These are phyloP conservation scores for Nannospalax galili DNA, from an alignment of 2,113 vertebrate genomes.

Conservation along the genomic window DNA sequence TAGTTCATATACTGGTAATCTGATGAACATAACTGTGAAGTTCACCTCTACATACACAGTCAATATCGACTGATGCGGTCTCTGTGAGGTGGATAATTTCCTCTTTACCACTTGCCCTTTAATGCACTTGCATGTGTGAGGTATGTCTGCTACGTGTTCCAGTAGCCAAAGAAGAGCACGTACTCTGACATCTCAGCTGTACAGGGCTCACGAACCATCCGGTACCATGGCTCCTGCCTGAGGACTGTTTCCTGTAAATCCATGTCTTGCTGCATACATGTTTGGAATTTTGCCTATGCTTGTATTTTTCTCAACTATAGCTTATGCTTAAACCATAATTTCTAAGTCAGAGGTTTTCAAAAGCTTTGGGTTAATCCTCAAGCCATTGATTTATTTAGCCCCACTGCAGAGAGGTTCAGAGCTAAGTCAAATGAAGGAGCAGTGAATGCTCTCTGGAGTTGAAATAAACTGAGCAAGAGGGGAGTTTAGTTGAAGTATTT, in stretches of 20 bases:
- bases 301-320: slow-evolving; percentile 48
- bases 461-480: slow-evolving; percentile 45
- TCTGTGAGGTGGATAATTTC: not conserved
- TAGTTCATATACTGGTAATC: slow-evolving; percentile 53
- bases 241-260: slow-evolving; percentile 66
- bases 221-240: slow-evolving; percentile 61
- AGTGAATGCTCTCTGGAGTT: slow-evolving; percentile 30
- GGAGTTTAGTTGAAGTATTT: slow-evolving; percentile 9
- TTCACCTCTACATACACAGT: not conserved
- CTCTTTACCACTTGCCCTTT: slow-evolving; percentile 1
- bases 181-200: slow-evolving; percentile 1
- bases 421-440: slow-evolving; percentile 57
- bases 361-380: slow-evolving; percentile 58
- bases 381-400: slow-evolving; percentile 63
- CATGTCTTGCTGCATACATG: not conserved
- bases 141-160: slow-evolving; percentile 20
- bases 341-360: slow-evolving; percentile 42
- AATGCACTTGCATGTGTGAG: slow-evolving; percentile 1
- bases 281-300: slow-evolving; percentile 65
- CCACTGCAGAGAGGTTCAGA: not conserved
- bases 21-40: not conserved
- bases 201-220: not conserved
- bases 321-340: slow-evolving; percentile 57
- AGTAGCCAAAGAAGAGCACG: slow-evolving; percentile 42
- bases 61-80: not conserved